Percentiles rank a stretch among this genome's conserved stretches.
Evolutionary conservation across 2,888 invertebrate species (phyloP).

Genomic region (Nephrocerus scutellatus): DNA sequence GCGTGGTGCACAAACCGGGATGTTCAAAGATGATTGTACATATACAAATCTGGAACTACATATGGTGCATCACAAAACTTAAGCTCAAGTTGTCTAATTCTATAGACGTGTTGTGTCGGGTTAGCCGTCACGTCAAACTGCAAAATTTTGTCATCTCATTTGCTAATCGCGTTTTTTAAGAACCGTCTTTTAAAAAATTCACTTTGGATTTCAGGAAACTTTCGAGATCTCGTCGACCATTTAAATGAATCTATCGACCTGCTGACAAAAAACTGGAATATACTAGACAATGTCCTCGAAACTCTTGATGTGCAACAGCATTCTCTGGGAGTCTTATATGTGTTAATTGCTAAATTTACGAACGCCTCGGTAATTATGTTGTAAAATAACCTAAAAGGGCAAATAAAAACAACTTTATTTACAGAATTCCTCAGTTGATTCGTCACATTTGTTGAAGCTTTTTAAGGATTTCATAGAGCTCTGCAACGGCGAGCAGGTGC

Average conservation of each 20-base stretch:
- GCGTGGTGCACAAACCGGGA: background rate
- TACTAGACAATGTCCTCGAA: constrained; percentile 83
- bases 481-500: constrained; percentile 85
- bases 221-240: constrained; percentile 66
- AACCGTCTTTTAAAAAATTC: background rate
- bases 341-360: constrained; percentile 73
- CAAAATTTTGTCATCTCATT: background rate
- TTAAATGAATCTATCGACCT: constrained; percentile 74
- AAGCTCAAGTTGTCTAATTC: no score
- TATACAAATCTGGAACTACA: no score
- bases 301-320: constrained; percentile 87
- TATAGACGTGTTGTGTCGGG: no score
- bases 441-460: constrained; percentile 55
- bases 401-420: no score
- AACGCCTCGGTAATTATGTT: constrained; percentile 50
- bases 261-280: constrained; percentile 72
- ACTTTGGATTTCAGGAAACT: constrained; percentile 56
- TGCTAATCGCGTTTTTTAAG: background rate
- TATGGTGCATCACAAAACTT: no score
- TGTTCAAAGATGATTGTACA: no score
- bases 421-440: constrained; percentile 35
- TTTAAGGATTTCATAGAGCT: constrained; percentile 79
- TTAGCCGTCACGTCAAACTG: no score
- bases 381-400: no score
- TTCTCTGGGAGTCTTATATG: constrained; percentile 80